Percentiles rank a stretch among this genome's conserved stretches.
phyloP scores from a whole-genome alignment of 2,113 vertebrate genomes.

The Xenopus laevis region DNA sequence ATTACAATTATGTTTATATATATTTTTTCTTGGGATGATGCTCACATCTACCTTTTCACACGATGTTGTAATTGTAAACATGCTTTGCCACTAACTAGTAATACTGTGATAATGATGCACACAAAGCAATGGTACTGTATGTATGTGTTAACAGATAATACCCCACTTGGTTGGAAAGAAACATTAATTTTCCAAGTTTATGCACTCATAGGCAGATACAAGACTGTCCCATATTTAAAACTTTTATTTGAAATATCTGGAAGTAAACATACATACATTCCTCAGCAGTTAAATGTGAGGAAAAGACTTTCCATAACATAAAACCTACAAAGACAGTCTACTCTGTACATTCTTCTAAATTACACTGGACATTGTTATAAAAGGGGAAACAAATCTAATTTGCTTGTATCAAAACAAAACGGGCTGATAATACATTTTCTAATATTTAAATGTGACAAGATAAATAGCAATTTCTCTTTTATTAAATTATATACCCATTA shows the following conservation, averaged over 20 bases:
- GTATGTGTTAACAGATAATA: no score
- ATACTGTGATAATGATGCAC: no score
- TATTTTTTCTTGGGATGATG: no score
- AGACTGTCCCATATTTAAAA: conserved; percentile 53
- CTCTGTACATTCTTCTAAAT: conserved; percentile 58
- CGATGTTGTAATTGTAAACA: no score
- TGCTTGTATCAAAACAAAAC: conserved; percentile 57
- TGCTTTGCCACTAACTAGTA: no score
- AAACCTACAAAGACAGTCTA: conserved; percentile 52
- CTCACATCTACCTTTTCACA: no score
- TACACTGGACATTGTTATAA: conserved; percentile 70
- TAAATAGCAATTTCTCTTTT: conserved; percentile 58
- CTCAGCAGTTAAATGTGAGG: conserved; percentile 70
- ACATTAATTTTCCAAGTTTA: no score
- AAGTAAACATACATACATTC: conserved; percentile 76
- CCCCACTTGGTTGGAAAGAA: no score
- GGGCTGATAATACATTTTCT: conserved; percentile 50
- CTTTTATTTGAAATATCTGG: conserved; percentile 80
- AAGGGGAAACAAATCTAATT: conserved; percentile 72
- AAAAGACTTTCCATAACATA: conserved; percentile 62
- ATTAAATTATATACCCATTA: conserved; percentile 59
- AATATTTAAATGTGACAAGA: conserved; percentile 52
- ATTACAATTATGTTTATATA: no score
- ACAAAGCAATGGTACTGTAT: no score
- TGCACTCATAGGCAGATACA: neutral